Percentiles rank a stretch among this genome's conserved stretches.
phyloP scores from a whole-genome alignment of 2,113 vertebrate species.

The Lota lota region DNA sequence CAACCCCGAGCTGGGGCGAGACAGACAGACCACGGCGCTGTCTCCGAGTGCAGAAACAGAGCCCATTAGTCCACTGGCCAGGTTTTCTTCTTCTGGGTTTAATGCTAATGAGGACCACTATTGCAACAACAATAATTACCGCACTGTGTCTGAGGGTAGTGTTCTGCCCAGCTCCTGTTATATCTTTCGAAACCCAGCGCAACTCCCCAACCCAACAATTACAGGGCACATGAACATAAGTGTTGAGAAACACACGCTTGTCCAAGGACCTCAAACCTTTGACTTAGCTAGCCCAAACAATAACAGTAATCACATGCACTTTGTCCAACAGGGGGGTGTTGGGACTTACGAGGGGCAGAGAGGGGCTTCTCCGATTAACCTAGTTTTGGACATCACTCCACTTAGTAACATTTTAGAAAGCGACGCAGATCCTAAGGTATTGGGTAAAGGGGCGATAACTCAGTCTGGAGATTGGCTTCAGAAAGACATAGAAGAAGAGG shows the following conservation, averaged over 20 bases:
- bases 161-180: conserved; percentile 44
- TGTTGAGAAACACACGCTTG: conserved; percentile 80
- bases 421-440: conserved; percentile 24
- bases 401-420: conserved; percentile 47
- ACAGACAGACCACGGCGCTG: conserved; percentile 34
- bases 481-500: conserved; percentile 51
- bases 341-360: conserved; percentile 58
- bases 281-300: conserved; percentile 68
- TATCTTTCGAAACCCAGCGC: conserved; percentile 47
- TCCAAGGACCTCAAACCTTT: conserved; percentile 78
- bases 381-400: conserved; percentile 42
- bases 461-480: conserved; percentile 36
- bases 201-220: conserved; percentile 40
- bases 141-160: conserved; percentile 59
- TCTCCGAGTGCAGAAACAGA: conserved; percentile 62
- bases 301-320: conserved; percentile 59
- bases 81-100: conserved; percentile 49
- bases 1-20: conserved; percentile 62
- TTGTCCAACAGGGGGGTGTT: conserved; percentile 61
- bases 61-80: conserved; percentile 58
- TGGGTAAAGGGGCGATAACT: conserved; percentile 31
- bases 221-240: conserved; percentile 73
- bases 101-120: conserved; percentile 47
- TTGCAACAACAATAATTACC: conserved; percentile 45
- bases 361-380: conserved; percentile 48